phyloP scores from a whole-genome alignment of 2,113 vertebrate species.

The Stegastes partitus region DNA sequence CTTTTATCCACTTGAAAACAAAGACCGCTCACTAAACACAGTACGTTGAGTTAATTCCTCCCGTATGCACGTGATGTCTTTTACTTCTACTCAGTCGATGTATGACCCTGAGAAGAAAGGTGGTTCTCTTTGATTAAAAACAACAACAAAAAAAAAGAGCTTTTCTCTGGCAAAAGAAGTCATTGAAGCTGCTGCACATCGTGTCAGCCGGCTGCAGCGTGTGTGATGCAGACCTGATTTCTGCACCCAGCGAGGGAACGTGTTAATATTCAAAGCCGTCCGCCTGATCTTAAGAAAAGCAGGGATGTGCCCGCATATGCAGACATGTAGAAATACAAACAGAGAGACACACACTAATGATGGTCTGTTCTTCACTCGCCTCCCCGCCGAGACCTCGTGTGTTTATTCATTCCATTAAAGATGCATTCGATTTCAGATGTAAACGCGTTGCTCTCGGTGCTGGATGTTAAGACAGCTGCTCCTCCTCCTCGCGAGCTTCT shows the following conservation, averaged over 20 bases:
- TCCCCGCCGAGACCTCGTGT: constrained; percentile 4
- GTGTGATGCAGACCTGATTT: not conserved
- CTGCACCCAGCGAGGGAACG: not conserved
- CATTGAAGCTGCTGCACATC: constrained; percentile 5
- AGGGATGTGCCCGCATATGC: constrained; percentile 46
- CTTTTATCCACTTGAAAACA: no score
- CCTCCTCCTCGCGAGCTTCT: not conserved
- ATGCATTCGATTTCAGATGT: constrained; percentile 32
- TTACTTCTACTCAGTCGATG: not conserved
- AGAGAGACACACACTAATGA: constrained; percentile 20
- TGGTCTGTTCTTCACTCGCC: not conserved
- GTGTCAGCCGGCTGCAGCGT: not conserved
- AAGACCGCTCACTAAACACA: not conserved
- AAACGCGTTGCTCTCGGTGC: not conserved
- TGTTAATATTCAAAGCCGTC: constrained; percentile 58
- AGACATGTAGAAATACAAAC: constrained; percentile 29
- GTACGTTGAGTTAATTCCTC: no score
- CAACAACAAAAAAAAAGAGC: not conserved
- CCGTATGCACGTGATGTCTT: not conserved
- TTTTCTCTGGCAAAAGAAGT: not conserved
- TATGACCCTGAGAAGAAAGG: not conserved
- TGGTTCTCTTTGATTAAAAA: not conserved
- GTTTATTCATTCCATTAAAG: constrained; percentile 37
- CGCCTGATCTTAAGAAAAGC: constrained; percentile 26
- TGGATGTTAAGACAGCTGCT: constrained; percentile 1